Evolutionary conservation across 2,888 invertebrate species (phyloP).

Genomic region (Caenorhabditis virilis): DNA sequence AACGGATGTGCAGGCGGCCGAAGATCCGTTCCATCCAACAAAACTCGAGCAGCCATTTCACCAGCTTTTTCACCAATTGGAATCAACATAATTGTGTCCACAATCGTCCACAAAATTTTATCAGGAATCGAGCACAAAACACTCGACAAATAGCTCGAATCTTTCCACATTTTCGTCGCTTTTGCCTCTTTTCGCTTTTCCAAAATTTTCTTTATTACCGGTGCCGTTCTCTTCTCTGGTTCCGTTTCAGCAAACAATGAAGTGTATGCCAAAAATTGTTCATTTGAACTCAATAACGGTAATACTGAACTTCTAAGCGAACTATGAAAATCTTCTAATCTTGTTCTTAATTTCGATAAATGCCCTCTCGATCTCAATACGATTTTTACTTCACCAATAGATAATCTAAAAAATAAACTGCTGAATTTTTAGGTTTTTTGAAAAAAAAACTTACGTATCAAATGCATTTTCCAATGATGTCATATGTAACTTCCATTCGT

Average conservation of each 20-base stretch:
- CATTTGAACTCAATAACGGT: constrained; percentile 37
- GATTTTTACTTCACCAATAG: constrained; percentile 28
- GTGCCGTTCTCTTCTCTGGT: constrained; percentile 33
- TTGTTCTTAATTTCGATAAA: constrained; percentile 26
- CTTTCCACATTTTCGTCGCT: constrained; percentile 31
- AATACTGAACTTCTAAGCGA: constrained; percentile 34
- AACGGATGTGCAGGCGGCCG: constrained; percentile 36
- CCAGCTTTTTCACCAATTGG: constrained; percentile 37
- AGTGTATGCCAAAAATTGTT: constrained; percentile 44
- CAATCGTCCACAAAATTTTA: constrained; percentile 13
- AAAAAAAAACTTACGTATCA: constrained; percentile 19
- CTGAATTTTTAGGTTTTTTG: not conserved
- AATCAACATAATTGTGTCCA: constrained; percentile 11
- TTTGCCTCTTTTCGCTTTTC: constrained; percentile 28
- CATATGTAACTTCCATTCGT: constrained; percentile 48
- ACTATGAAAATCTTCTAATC: constrained; percentile 32
- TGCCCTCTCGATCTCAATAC: constrained; percentile 39
- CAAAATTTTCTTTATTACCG: constrained; percentile 34
- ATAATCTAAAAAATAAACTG: constrained; percentile 16
- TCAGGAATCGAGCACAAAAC: constrained; percentile 37
- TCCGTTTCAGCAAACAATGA: constrained; percentile 37
- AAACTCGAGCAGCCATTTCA: constrained; percentile 25
- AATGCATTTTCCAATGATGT: constrained; percentile 53
- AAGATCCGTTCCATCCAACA: constrained; percentile 35
- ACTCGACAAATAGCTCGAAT: constrained; percentile 13